A percentile compares a stretch with the other conserved stretches of the same genome.
These are phyloP conservation scores for Apamea epomidion DNA, from an alignment of 2,888 invertebrate genomes.

Conservation along the genomic window DNA sequence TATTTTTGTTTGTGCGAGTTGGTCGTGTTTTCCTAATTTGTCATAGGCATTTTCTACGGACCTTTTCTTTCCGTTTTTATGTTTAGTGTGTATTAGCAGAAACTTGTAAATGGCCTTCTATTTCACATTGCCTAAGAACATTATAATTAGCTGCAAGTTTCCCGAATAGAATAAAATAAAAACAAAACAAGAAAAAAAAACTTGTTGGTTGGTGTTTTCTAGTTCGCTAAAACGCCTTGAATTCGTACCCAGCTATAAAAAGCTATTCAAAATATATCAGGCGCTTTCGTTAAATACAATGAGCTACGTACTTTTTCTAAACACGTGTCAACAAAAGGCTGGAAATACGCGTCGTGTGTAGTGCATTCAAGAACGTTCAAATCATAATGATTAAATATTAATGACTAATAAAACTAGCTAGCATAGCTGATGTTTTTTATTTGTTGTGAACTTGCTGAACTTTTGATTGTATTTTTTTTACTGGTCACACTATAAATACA, in stretches of 20 bases:
- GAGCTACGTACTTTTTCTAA: neutral
- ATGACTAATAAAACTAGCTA: neutral
- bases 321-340: neutral
- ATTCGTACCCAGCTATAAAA: neutral
- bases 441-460: neutral
- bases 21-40: neutral
- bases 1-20: neutral
- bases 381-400: neutral
- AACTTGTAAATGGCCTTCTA: neutral
- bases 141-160: neutral
- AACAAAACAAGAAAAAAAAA: neutral
- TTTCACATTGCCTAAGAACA: neutral
- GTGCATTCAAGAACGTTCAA: neutral
- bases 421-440: neutral
- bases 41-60: neutral
- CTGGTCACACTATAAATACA: neutral
- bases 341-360: too few species aligned
- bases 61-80: neutral
- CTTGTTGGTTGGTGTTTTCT: neutral
- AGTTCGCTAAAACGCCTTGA: neutral
- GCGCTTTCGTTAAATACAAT: constrained; percentile 16
- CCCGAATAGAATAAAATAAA: neutral
- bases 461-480: neutral
- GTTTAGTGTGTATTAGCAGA: too few species aligned
- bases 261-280: constrained; percentile 16